Base-by-base conservation (phyloP, 2,888 invertebrate genomes). In the Eupithecia dodoneata region DNA sequence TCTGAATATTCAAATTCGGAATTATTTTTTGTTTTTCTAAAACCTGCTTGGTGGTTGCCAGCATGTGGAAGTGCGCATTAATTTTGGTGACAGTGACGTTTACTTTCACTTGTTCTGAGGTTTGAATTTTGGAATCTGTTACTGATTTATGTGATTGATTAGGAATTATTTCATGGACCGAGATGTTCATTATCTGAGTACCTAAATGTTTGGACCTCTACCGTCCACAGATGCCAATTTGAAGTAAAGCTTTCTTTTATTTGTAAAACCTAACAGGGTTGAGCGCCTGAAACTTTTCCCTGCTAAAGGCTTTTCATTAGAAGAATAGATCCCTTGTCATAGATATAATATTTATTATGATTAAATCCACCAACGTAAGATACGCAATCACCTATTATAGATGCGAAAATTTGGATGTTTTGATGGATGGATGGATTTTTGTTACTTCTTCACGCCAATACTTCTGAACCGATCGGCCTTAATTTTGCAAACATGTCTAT, bases 31-130 rank as follows among this genome's bases (percentile, higher is more conserved):
- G 85, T 87, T 82, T 83, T 87, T 80, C 72, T 72, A 74, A 79
- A 82, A 87, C 81, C 85, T 88, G 81, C 84, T 81, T 76, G 70
- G 67, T 69, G 13, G 47, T 70, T 45, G 79, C 82, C 87, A 91
- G 84, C 84, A 94, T 94, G 94, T 92, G 91, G 89, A 92, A 92
- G 92, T 91, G 91, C 84, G 86, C 87, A 86, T 88, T 90, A 82
- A 84, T 92, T 85, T 88, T 94, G 81, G 89, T 94, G 90, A 80
- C 89, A 84, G 88, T 91, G 84, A 85, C 87, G 77, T 83, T 89
- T 83, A 90, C 91, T 91, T 92, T 92, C 89, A 90, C 91, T 88
- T 85, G 82, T 84, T 87, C 90, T 66, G 88, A 93, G 93, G 94
- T 94, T 87, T 81, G 93, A 91, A 84, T 74, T 86, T 86, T 83